Percentiles rank a stretch among this genome's conserved stretches.
Conservation (phyloP, 2,113 vertebrate genomes). For the Nematolebias whitei region DNA sequence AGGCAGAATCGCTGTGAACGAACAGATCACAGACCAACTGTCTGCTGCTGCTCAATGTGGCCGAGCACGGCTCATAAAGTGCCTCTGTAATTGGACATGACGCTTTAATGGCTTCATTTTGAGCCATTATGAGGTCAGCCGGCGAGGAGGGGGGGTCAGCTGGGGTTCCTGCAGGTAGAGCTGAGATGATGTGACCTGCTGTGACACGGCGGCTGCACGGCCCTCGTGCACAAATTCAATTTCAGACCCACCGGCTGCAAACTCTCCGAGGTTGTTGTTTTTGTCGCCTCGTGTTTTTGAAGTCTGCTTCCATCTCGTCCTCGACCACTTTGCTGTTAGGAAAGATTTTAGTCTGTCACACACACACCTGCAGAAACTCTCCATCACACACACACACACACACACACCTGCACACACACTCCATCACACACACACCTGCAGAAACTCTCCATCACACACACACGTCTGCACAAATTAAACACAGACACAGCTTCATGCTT, state of each 20-base stretch:
- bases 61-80: constrained; percentile 44
- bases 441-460: background rate
- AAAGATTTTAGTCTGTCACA: constrained; percentile 19
- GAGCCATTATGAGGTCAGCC: constrained; percentile 45
- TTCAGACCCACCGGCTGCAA: constrained; percentile 37
- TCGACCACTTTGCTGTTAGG: constrained; percentile 14
- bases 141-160: constrained; percentile 18
- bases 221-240: constrained; percentile 55
- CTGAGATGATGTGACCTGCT: constrained; percentile 39
- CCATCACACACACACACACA: constrained; percentile 16
- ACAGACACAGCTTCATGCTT: background rate
- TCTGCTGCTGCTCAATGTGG: constrained; percentile 29
- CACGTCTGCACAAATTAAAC: background rate
- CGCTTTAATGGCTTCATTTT: constrained; percentile 58
- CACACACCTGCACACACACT: background rate
- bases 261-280: constrained; percentile 46
- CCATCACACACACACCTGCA: background rate
- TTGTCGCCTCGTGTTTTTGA: constrained; percentile 21
- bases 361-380: constrained; percentile 4
- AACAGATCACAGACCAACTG: constrained; percentile 20
- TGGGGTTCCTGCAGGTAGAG: constrained; percentile 18
- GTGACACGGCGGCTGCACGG: constrained; percentile 45
- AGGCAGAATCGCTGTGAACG: constrained; percentile 18
- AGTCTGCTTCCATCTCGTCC: constrained; percentile 27
- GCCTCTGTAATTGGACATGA: constrained; percentile 58